phyloP scores from a whole-genome alignment of 2,797 vertebrate species.

The Falco rusticolus region DNA sequence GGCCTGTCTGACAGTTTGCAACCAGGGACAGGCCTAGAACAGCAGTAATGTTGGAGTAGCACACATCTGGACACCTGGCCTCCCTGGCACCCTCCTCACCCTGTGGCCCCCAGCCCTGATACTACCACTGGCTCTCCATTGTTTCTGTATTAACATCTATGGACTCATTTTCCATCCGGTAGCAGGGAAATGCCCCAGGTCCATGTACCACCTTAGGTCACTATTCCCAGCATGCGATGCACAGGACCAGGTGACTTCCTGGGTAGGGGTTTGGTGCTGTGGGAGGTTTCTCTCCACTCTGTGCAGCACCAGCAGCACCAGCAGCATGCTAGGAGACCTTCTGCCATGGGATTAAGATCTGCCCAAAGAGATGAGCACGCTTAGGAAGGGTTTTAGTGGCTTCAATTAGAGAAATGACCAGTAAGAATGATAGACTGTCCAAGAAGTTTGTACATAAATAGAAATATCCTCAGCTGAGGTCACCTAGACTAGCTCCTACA shows the following conservation, averaged over 20 bases:
- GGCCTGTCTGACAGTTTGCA: background rate
- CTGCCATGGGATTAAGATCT: background rate
- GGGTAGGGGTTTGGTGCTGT: accelerated
- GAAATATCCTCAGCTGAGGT: background rate
- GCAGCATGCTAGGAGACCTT: background rate
- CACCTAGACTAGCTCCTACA: background rate
- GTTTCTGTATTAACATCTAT: background rate
- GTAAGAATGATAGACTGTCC: background rate
- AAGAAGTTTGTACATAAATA: background rate
- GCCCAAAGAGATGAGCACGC: accelerated
- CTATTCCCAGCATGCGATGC: background rate
- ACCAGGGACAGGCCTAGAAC: accelerated
- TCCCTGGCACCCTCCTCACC: background rate
- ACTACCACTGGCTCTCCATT: background rate
- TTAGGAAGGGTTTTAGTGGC: background rate
- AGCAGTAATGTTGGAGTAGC: background rate
- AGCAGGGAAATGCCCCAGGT: background rate
- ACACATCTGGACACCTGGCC: background rate
- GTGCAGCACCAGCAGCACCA: background rate
- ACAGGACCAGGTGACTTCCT: background rate
- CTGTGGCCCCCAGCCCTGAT: background rate
- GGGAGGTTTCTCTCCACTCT: background rate
- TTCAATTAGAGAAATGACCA: background rate
- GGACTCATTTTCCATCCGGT: background rate
- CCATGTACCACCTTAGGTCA: background rate